phyloP scores from a whole-genome alignment of 2,888 invertebrate genomes.

The Acrocera orbiculus region DNA sequence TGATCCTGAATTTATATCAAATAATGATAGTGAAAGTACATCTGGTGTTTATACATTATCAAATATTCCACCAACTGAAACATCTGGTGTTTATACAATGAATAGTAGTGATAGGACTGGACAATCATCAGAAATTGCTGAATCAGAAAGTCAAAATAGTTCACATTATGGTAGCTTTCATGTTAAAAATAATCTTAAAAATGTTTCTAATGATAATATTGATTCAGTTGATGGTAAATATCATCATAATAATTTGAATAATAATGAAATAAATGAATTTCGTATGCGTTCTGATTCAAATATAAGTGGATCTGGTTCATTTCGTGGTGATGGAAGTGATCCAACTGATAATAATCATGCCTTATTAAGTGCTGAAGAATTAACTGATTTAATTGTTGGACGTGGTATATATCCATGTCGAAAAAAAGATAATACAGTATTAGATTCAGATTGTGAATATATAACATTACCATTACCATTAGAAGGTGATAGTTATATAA shows the following conservation, averaged over 20 bases:
- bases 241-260: conserved; percentile 32
- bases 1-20: conserved; percentile 38
- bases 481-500: conserved; percentile 38
- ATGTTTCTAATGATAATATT: conserved; percentile 24
- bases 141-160: conserved; percentile 36
- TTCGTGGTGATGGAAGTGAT: conserved; percentile 78
- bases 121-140: conserved; percentile 38
- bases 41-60: conserved; percentile 41
- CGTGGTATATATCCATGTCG: conserved; percentile 55
- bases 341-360: conserved; percentile 63
- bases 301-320: conserved; percentile 59
- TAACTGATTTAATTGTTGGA: conserved; percentile 69
- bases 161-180: conserved; percentile 41
- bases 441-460: conserved; percentile 81
- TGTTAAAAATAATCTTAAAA: conserved; percentile 35
- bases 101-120: conserved; percentile 43
- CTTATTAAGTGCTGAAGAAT: conserved; percentile 62
- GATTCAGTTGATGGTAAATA: conserved; percentile 40
- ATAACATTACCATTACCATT: conserved; percentile 53
- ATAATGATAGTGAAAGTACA: conserved; percentile 30
- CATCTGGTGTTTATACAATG: conserved; percentile 71
- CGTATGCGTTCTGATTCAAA: conserved; percentile 59
- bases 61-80: conserved; percentile 59
- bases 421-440: conserved; percentile 65
- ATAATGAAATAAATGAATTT: conserved; percentile 35